phyloP scores from a whole-genome alignment of 2,888 invertebrate genomes.

The Amaurobius ferox region DNA sequence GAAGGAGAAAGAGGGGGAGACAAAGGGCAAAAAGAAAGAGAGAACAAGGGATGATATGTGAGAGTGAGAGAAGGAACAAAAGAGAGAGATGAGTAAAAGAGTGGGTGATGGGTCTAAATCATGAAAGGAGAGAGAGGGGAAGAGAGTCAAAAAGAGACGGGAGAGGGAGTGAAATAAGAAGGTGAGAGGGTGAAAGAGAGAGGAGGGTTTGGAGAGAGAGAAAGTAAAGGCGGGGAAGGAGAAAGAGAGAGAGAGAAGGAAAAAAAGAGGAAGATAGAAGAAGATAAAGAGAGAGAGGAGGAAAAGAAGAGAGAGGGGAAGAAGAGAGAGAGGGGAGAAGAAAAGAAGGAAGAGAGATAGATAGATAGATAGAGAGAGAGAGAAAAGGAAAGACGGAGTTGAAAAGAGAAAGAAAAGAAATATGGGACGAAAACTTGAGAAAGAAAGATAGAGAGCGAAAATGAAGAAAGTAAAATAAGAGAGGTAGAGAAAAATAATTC shows the following conservation, averaged over 20 bases:
- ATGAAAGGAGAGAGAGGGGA: background rate
- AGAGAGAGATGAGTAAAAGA: background rate
- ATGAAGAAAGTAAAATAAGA: background rate
- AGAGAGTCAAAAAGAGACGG: background rate
- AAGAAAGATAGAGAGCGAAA: background rate
- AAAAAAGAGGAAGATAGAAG: background rate
- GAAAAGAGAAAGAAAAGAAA: background rate
- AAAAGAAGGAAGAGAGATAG: background rate
- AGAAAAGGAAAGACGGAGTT: background rate
- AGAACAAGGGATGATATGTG: no score
- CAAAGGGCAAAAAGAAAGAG: no score
- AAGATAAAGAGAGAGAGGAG: background rate
- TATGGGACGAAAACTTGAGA: background rate
- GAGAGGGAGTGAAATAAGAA: background rate
- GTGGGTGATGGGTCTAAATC: background rate
- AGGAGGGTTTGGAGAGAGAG: background rate
- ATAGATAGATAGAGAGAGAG: no score
- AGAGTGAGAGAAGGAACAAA: no score
- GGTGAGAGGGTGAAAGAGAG: background rate
- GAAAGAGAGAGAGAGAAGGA: background rate
- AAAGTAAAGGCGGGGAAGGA: background rate
- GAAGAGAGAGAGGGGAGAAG: background rate
- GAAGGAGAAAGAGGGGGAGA: no score
- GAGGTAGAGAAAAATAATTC: background rate
- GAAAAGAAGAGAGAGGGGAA: background rate